Evolutionary conservation across 2,797 vertebrate genomes (phyloP), one percentile per base, ranked within the genome.

Genomic region (Novumbra hubbsi): DNA sequence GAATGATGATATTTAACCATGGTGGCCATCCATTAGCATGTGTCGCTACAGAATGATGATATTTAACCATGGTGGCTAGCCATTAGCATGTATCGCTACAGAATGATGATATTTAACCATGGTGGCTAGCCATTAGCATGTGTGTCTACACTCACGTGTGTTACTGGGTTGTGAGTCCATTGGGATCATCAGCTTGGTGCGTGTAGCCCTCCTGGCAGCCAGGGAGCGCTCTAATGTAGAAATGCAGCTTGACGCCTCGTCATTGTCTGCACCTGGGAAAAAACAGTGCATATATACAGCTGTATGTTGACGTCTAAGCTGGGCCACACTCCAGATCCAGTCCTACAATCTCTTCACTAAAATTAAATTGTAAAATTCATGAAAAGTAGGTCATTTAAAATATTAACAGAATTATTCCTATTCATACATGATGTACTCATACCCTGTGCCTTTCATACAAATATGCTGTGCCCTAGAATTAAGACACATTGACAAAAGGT

Each of bases 171-270:
- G 97, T 0, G 96, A 92, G 64, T 98, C 97, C 95, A 97, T 96
- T 1, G 97, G 97, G 70, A 98, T 97, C 96, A 98, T 96, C 85
- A 98, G 95, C 77, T 98, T 98, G 64, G 95, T 88, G 8, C 97
- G 89, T 0, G 96, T 96, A 6, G 96, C 95, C 74, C 96, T 88
- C 68, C 96, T 92, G 55, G 95, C 91, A 0, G 94, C 95, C 1
- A 98, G 83, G 0, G 97, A 97, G 27, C 96, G 93, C 74, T 98
- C 97, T 38, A 98, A 83, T 0, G 97, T 98, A 2, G 96, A 97
- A 85, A 98, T 96, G 8, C 93, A 90, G 78, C 96, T 97, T 52
- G 95, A 96, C 0, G 92, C 95, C 15, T 98, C 97, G 55, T 98
- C 96, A 0, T 87, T 87, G 7, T 97, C 96, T 0, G 93, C 94